Percentiles rank a stretch among this genome's conserved stretches.
These are phyloP conservation scores for Apodemia mormo DNA, from an alignment of 2,888 invertebrate species.

Conservation along the genomic window DNA sequence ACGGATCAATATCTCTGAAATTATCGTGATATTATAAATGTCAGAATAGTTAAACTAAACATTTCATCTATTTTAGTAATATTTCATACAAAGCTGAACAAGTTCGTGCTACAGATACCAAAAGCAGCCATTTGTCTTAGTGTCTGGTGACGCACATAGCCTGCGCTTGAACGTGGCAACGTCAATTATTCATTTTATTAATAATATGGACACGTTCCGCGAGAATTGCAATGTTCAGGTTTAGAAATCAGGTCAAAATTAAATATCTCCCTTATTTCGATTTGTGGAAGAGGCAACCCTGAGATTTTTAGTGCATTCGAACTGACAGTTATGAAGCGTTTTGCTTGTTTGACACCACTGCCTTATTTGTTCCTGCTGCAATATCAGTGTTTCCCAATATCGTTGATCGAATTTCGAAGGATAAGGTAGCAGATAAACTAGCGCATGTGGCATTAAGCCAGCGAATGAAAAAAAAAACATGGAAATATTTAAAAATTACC, in stretches of 20 bases:
- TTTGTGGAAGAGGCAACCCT: not conserved
- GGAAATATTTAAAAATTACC: too few relatives aligned
- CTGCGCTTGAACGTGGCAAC: not conserved
- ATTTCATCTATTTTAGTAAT: not conserved
- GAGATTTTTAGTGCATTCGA: too few relatives aligned
- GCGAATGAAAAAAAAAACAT: too few relatives aligned
- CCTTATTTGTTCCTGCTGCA: too few relatives aligned
- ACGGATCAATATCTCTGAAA: not conserved
- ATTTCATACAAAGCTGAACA: constrained; percentile 4
- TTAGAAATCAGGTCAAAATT: not conserved
- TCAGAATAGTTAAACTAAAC: not conserved
- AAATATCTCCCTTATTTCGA: not conserved
- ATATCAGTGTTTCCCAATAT: too few relatives aligned
- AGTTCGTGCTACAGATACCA: constrained; percentile 3
- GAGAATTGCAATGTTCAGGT: not conserved
- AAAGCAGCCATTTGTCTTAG: not conserved
- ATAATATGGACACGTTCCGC: not conserved
- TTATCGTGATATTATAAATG: not conserved
- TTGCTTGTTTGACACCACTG: too few relatives aligned
- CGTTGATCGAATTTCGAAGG: too few relatives aligned
- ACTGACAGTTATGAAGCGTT: too few relatives aligned
- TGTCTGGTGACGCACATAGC: not conserved
- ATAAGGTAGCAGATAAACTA: too few relatives aligned
- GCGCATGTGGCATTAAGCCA: too few relatives aligned
- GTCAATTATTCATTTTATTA: constrained; percentile 11